Evolutionary conservation across 2,888 invertebrate genomes (phyloP), one percentile per base, ranked within the genome.

Genomic region (Cordilura impudica): DNA sequence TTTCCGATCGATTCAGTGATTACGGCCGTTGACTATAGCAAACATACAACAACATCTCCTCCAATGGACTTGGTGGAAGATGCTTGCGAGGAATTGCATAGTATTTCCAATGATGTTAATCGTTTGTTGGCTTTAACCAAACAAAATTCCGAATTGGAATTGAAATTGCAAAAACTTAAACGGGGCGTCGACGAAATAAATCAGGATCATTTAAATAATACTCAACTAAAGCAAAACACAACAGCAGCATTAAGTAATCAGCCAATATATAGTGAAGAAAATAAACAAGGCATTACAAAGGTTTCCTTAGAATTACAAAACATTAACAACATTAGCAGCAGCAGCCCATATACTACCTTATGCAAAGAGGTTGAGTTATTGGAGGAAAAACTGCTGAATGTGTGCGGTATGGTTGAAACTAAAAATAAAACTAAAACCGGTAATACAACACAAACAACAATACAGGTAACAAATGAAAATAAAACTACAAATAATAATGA

Each of bases 101-200:
- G 88, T 82, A 88, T 88, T 76, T 85, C 89, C 8, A 88, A 87
- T 81, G 88, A 88, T 82, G 87, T 89, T 51, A 88, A 88, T 84
- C 87, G 87, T 8, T 60, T 88, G 81, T 80, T 88, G 75, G 84
- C 83, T 66, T 75, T 86, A 58, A 84, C 84, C 72, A 88, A 88
- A 81, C 86, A 87, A 63, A 87, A 86, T 53, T 88, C 87, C 0
- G 86, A 87, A 72, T 67, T 87, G 69, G 87, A 87, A 76, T 69
- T 87, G 0, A 88, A 88, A 67, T 81, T 88, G 72, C 88, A 88
- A 73, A 86, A 87, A 39, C 80, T 88, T 70, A 85, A 87, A 31
- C 85, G 86, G 77, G 88, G 86, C 76, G 87, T 88, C 18, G 86
- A 85, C 56, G 86, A 88, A 84, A 88, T 88, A 82, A 88, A 88